A percentile compares a stretch with the other conserved stretches of the same genome.
phyloP scores from a whole-genome alignment of 2,113 vertebrate genomes.

The Hystrix brachyura region DNA sequence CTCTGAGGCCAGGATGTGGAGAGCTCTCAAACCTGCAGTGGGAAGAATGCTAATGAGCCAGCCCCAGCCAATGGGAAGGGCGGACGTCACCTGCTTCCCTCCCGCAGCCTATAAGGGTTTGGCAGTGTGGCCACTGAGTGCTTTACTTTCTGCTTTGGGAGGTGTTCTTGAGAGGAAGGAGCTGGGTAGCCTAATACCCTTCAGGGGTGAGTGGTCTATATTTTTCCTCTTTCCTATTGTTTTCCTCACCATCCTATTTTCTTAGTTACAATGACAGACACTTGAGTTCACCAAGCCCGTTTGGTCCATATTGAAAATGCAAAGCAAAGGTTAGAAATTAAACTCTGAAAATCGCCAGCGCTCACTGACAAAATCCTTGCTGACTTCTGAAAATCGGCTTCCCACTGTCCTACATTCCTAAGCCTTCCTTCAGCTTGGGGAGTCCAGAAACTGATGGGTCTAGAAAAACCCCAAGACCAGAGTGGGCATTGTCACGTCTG shows the following conservation, averaged over 20 bases:
- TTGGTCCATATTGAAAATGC: not conserved
- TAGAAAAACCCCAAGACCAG: not conserved
- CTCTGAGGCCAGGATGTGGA: not conserved
- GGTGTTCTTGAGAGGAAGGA: not conserved
- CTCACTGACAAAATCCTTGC: not conserved
- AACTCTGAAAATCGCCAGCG: not conserved
- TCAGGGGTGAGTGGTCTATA: not conserved
- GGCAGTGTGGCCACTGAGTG: rapidly evolving
- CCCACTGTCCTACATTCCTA: not conserved
- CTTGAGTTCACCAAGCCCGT: not conserved
- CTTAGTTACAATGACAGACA: not conserved
- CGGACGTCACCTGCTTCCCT: rapidly evolving
- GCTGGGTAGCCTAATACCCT: not conserved
- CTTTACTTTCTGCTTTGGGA: not conserved
- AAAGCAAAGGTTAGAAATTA: not conserved
- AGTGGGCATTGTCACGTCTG: not conserved
- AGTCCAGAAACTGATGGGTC: not conserved
- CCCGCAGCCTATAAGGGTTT: not conserved
- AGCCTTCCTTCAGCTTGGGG: not conserved
- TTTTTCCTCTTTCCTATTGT: not conserved
- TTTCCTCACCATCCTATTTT: no score
- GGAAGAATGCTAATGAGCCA: rapidly evolving
- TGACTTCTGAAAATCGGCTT: not conserved
- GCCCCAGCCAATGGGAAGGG: not conserved
- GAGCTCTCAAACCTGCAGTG: rapidly evolving